Evolutionary conservation across 2,113 vertebrate genomes (phyloP).

Genomic region (Reinhardtius hippoglossoides): DNA sequence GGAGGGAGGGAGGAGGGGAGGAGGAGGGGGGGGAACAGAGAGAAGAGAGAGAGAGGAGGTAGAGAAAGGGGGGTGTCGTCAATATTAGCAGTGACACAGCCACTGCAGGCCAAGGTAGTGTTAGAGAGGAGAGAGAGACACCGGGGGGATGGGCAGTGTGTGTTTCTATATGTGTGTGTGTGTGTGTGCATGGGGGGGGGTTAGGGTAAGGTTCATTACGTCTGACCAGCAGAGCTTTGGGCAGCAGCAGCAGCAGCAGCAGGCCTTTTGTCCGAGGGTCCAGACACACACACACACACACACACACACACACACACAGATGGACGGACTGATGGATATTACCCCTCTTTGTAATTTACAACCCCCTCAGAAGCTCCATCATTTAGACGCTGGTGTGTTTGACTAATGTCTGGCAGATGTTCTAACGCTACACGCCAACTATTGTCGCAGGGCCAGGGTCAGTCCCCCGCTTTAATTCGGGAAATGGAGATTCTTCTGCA

Average conservation of each 20-base stretch:
- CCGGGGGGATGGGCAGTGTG: slow-evolving; percentile 59
- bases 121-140: slow-evolving; percentile 50
- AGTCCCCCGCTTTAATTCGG: slow-evolving; percentile 66
- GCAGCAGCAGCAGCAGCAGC: slow-evolving; percentile 60
- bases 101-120: slow-evolving; percentile 78
- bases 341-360: slow-evolving; percentile 74
- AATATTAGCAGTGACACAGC: slow-evolving; percentile 80
- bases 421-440: slow-evolving; percentile 69
- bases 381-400: slow-evolving; percentile 66
- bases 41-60: not conserved
- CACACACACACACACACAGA: slow-evolving; percentile 55
- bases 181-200: slow-evolving; percentile 42
- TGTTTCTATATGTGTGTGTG: slow-evolving; percentile 41
- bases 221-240: slow-evolving; percentile 79
- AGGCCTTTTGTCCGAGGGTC: slow-evolving; percentile 78
- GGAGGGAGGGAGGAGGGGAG: not conserved
- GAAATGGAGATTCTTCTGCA: slow-evolving; percentile 74
- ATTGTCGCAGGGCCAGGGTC: slow-evolving; percentile 65
- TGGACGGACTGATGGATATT: slow-evolving; percentile 75
- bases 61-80: slow-evolving; percentile 62
- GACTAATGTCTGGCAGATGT: slow-evolving; percentile 81
- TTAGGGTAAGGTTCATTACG: slow-evolving; percentile 80
- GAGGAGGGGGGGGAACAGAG: not conserved
- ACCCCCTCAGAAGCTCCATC: slow-evolving; percentile 72
- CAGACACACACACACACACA: slow-evolving; percentile 50